These are phyloP conservation scores for Halictus ligatus DNA, from an alignment of 2,888 invertebrate genomes.

Conservation along the genomic window DNA sequence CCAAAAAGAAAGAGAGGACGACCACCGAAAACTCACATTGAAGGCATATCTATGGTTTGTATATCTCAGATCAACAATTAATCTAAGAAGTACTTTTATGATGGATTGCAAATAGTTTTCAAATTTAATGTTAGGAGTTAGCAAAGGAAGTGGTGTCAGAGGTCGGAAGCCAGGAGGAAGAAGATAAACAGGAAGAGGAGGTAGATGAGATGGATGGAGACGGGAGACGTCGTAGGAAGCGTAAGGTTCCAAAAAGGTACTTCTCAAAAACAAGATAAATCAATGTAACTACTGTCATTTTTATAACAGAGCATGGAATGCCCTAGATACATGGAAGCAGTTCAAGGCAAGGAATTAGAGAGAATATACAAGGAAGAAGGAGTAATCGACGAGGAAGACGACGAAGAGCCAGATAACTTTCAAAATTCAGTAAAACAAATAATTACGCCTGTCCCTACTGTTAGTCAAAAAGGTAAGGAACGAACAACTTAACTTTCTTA, in stretches of 20 bases:
- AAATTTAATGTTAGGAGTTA: constrained; percentile 37
- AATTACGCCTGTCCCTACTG: constrained; percentile 70
- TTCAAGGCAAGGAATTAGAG: constrained; percentile 90
- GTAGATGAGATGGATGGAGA: constrained; percentile 85
- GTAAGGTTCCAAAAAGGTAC: constrained; percentile 88
- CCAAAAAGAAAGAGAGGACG: constrained; percentile 90
- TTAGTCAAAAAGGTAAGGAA: constrained; percentile 77
- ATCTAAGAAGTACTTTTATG: neutral
- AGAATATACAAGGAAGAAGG: constrained; percentile 90
- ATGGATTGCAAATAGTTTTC: neutral
- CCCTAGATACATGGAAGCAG: constrained; percentile 83
- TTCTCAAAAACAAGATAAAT: neutral
- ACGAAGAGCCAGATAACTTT: constrained; percentile 55
- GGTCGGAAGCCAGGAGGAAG: constrained; percentile 77
- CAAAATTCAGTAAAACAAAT: constrained; percentile 75
- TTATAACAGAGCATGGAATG: constrained; percentile 35
- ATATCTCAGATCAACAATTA: neutral
- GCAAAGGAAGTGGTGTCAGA: constrained; percentile 50
- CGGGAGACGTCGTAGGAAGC: constrained; percentile 87
- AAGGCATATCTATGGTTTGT: constrained; percentile 68
- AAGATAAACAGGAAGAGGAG: constrained; percentile 82
- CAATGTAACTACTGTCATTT: constrained; percentile 8
- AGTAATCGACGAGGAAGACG: constrained; percentile 87
- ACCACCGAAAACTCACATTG: constrained; percentile 87
- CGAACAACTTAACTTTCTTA: neutral